Base-by-base conservation (phyloP, 2,888 invertebrate species). In the Melieria picta region DNA sequence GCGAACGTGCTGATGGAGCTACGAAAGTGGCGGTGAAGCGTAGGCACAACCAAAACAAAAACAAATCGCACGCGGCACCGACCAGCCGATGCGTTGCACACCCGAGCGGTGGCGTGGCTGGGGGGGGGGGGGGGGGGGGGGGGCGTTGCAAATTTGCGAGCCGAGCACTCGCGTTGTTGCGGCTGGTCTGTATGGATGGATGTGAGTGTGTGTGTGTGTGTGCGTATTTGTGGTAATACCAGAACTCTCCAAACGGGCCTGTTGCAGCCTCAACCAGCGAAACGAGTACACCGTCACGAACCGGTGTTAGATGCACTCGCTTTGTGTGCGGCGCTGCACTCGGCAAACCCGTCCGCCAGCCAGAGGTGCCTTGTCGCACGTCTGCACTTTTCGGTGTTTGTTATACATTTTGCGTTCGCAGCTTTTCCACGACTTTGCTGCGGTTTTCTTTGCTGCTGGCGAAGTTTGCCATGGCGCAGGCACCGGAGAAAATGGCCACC, bases 11-110 rank as follows among this genome's bases (percentile, higher is more conserved):
- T 48, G 60, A n/a, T 47, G 11, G 48, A 43, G 43, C n/a, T 57
- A 46, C 13, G 62, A 56, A 45, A 4, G 60, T 11, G 43, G 3
- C 60, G 63, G 42, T 43, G 42, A 13, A 58, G 64, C 13, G 72
- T 63, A 13, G 48, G 62, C 68, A 69, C 70, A 66, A 73, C 61
- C 61, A 67, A 52, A 65, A n/a, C 52, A 55, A 50, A 62, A 64
- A 55, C 64, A 64, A 64, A 56, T 48, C 64, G 58, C 63, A 56
- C 16, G 63, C 64, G 13, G 55, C 64, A 57, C 64, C 64, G 57
- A 30, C 30, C 63, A 58, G 45, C 10, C 69, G 6, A 62, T 50
- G 30, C 13, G 11, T n/a, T 11, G 13, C 50, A 13, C 16, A 45
- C 50, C 7, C 52, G 52, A 52, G 13, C 10, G 52, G 11, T 4